A percentile compares a stretch with the other conserved stretches of the same genome.
Evolutionary conservation across 2,113 vertebrate genomes (phyloP).

Genomic region (Muntiacus reevesi): DNA sequence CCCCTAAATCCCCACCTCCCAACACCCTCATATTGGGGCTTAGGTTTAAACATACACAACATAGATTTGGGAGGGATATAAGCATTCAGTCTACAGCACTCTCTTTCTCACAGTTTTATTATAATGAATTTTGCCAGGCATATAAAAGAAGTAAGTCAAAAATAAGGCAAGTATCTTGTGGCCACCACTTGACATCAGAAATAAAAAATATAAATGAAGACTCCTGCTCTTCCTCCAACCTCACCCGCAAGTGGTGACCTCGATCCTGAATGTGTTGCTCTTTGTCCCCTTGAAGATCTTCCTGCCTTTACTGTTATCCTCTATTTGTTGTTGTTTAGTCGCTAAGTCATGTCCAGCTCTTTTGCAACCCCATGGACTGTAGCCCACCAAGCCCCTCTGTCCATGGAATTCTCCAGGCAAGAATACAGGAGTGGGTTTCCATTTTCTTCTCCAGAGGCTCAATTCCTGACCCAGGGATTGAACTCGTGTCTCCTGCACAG

Average conservation of each 20-base stretch:
- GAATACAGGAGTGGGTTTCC: not conserved
- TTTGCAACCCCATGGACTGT: not conserved
- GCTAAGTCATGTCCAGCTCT: not conserved
- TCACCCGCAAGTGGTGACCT: not conserved
- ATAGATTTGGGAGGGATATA: not conserved
- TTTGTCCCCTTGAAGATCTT: not conserved
- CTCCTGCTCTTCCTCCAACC: not conserved
- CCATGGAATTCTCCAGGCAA: not conserved
- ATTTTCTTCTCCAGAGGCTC: not conserved
- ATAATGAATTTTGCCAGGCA: not conserved
- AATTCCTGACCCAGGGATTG: not conserved
- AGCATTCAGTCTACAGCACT: not conserved
- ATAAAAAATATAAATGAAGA: not conserved
- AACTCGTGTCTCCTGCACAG: not conserved
- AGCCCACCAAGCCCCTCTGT: not conserved
- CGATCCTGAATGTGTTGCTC: not conserved
- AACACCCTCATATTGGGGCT: not conserved
- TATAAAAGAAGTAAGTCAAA: not conserved
- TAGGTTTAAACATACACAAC: not conserved
- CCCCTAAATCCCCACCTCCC: not conserved
- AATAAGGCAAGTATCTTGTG: not conserved
- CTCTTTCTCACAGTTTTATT: not conserved
- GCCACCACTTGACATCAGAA: not conserved
- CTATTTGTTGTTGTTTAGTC: not conserved
- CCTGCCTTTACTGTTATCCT: not conserved